phyloP scores from a whole-genome alignment of 2,888 invertebrate species.

The Dasypolia templi region DNA sequence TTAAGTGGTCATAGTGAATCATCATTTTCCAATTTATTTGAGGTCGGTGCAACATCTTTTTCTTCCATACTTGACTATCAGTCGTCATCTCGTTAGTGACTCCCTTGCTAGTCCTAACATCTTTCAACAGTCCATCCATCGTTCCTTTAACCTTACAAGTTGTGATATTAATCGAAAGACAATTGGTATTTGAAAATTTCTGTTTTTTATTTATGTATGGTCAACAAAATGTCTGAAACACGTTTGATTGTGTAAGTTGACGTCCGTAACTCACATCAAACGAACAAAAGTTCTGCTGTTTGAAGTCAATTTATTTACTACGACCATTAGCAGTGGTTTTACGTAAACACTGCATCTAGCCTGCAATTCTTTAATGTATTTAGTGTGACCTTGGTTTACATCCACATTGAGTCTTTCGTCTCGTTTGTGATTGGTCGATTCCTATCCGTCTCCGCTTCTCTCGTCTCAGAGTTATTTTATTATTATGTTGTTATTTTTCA shows the following conservation, averaged over 20 bases:
- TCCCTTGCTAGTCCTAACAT: not conserved
- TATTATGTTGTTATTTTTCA: constrained; percentile 11
- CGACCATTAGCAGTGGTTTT: not conserved
- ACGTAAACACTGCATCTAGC: not conserved
- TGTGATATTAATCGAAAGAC: not conserved
- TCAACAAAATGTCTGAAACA: not conserved
- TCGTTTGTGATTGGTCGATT: not conserved
- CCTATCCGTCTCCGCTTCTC: not conserved
- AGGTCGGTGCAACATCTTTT: not conserved
- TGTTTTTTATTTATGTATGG: not conserved
- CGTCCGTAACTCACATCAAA: not conserved
- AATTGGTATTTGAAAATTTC: not conserved
- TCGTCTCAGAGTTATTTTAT: not conserved
- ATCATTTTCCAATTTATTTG: not conserved
- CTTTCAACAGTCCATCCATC: not conserved
- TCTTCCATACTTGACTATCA: not conserved
- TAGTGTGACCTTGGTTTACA: not conserved
- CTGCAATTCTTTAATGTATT: not conserved
- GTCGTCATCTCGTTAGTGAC: not conserved
- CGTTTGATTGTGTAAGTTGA: not conserved
- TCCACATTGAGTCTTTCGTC: not conserved
- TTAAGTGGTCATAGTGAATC: too few species aligned
- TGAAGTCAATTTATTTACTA: not conserved
- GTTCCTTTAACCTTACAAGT: not conserved
- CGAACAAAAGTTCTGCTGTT: not conserved